These are phyloP conservation scores for Dasypogon diadema DNA, from an alignment of 2,888 invertebrate genomes.

Conservation along the genomic window DNA sequence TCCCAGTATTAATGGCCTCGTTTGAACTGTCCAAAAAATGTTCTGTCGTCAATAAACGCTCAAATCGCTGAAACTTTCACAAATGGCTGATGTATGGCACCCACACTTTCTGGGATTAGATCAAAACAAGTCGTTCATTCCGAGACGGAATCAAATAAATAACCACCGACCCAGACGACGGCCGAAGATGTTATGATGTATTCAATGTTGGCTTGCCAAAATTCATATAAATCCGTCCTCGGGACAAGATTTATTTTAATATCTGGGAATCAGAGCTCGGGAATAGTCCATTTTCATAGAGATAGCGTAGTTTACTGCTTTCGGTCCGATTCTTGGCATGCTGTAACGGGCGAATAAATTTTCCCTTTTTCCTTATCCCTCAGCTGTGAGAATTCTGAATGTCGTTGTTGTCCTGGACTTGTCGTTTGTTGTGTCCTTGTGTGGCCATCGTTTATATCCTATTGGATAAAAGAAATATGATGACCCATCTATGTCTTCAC, in stretches of 20 bases:
- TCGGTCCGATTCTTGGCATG: neutral
- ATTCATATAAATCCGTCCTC: constrained; percentile 45
- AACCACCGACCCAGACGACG: constrained; percentile 22
- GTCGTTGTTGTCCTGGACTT: neutral
- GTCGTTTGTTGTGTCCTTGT: constrained; percentile 46
- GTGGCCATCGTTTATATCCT: constrained; percentile 29
- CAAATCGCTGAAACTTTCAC: constrained; percentile 43
- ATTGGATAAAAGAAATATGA: constrained; percentile 47
- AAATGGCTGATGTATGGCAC: constrained; percentile 36
- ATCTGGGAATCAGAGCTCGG: constrained; percentile 42
- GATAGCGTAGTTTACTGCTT: constrained; percentile 28
- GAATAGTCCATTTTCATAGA: constrained; percentile 47
- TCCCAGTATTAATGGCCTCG: constrained; percentile 39
- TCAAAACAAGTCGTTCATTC: constrained; percentile 51
- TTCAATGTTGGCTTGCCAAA: constrained; percentile 51
- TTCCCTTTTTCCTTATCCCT: neutral
- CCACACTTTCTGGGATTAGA: constrained; percentile 33
- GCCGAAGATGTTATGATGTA: constrained; percentile 46
- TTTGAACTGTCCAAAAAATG: constrained; percentile 44
- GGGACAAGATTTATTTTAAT: constrained; percentile 51
- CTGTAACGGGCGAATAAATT: constrained; percentile 32
- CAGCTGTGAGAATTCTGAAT: neutral
- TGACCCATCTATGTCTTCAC: too few species aligned
- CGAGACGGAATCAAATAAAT: constrained; percentile 38
- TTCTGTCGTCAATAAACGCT: constrained; percentile 48